Base-by-base conservation (phyloP, 2,888 invertebrate genomes). In the Platynereis dumerilii region DNA sequence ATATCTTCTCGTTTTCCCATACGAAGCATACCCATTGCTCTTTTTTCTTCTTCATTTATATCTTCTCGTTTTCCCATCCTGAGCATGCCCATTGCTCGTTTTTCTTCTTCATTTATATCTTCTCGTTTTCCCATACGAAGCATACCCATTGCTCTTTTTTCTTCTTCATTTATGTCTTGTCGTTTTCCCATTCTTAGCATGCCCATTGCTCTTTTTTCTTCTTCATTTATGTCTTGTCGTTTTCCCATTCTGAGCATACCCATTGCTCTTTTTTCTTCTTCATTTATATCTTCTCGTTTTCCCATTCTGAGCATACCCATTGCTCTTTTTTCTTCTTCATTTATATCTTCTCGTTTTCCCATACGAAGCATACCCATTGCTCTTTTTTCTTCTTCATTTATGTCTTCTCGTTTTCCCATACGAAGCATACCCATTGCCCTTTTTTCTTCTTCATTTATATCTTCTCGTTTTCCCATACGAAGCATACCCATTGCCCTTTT, bases 371-470 rank as follows among this genome's bases (percentile, higher is more conserved):
- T 70, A 39, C 68, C 57, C 61, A 71, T 66, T 17, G 67, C 66
- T 15, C 68, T 27, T 54, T 67, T 67, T 20, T 62, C 67, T 22
- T 65, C 66, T 24, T 28, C 27, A 3, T n/a, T 29, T 27, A 54
- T 54, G 20, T 61, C 58, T 7, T 34, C 22, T 22, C 74, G 67
- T 66, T 75, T 72, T 7, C 78, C 78, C 53, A 79, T 65, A 26
- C 78, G 68, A 12, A 77, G 69, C 78, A 79, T 78, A 22, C 69
- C 71, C 69, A 75, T 74, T 53, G 76, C 72, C 17, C 78, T 71
- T 70, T 78, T 78, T 34, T 76, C 78, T 10, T 56, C 62, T 12
- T 44, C 20, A 48, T 20, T 20, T 45, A 71, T 67, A 22, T 65
- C 66, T n/a, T 42, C 42, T 2, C 69, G 62, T 54, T 69, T 69